A percentile compares a stretch with the other conserved stretches of the same genome.
phyloP scores from a whole-genome alignment of 2,113 vertebrate species.

The Hemichromis elongatus region DNA sequence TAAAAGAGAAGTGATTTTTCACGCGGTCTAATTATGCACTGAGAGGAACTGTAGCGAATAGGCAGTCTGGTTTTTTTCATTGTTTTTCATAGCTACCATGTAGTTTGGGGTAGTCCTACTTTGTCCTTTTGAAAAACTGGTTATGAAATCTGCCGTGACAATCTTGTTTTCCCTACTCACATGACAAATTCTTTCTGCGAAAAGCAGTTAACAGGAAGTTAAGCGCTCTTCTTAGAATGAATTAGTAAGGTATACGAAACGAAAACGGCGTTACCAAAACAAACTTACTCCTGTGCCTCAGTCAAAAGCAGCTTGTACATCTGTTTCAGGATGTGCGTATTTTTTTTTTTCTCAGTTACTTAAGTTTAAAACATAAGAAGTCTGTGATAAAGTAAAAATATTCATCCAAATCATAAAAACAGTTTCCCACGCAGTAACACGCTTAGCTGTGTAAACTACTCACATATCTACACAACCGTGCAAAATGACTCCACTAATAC shows the following conservation, averaged over 20 bases:
- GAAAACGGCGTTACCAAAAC: neutral
- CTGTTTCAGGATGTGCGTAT: neutral
- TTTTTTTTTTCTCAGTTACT: neutral
- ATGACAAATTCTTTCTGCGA: neutral
- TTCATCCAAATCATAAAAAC: neutral
- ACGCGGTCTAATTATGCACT: rapidly evolving
- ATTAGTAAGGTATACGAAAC: neutral
- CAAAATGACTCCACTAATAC: neutral
- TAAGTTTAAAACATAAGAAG: neutral
- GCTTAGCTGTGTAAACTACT: rapidly evolving
- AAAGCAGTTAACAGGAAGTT: neutral
- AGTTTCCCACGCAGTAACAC: neutral
- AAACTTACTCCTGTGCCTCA: neutral
- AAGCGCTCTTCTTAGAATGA: neutral
- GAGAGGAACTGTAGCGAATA: neutral
- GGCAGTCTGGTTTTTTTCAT: neutral
- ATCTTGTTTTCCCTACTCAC: neutral
- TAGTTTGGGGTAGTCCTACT: neutral
- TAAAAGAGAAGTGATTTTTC: neutral
- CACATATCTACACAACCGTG: neutral
- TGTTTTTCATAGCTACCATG: neutral
- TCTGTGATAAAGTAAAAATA: neutral
- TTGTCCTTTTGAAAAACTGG: neutral
- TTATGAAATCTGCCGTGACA: neutral
- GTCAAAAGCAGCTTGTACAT: neutral